phyloP scores from a whole-genome alignment of 2,113 vertebrate genomes.

The Mellivora capensis region DNA sequence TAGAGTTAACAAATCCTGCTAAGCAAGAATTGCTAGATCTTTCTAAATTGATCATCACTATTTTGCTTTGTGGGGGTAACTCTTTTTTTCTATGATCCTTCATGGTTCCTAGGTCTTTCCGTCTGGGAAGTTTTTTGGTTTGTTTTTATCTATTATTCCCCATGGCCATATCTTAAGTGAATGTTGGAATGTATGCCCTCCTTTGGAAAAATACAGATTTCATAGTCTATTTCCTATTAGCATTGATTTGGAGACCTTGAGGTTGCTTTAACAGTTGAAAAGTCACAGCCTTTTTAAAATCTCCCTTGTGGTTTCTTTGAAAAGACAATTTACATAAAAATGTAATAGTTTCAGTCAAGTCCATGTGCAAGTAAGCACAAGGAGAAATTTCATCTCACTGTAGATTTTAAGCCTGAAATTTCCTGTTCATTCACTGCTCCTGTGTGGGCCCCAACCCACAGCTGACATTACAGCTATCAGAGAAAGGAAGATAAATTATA shows the following conservation, averaged over 20 bases:
- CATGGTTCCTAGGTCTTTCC: background rate
- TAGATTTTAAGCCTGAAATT: background rate
- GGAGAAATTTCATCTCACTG: background rate
- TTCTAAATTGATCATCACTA: background rate
- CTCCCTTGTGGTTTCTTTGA: background rate
- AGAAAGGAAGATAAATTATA: background rate
- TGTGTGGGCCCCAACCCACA: background rate
- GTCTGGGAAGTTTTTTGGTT: background rate
- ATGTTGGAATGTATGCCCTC: background rate
- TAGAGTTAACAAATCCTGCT: background rate
- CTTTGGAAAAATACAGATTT: background rate
- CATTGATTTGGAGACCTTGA: background rate
- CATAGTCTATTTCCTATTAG: background rate
- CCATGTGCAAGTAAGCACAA: background rate
- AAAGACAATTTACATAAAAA: slow-evolving; percentile 22
- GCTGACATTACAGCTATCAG: background rate
- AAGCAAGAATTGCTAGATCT: background rate
- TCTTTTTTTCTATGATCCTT: background rate
- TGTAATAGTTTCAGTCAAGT: background rate
- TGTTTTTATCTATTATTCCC: background rate
- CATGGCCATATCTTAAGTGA: background rate
- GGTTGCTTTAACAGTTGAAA: background rate
- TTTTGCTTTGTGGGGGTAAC: background rate
- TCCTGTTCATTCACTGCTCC: background rate
- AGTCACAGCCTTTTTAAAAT: background rate